phyloP scores from a whole-genome alignment of 2,888 invertebrate genomes.

The Ellobium chinense region DNA sequence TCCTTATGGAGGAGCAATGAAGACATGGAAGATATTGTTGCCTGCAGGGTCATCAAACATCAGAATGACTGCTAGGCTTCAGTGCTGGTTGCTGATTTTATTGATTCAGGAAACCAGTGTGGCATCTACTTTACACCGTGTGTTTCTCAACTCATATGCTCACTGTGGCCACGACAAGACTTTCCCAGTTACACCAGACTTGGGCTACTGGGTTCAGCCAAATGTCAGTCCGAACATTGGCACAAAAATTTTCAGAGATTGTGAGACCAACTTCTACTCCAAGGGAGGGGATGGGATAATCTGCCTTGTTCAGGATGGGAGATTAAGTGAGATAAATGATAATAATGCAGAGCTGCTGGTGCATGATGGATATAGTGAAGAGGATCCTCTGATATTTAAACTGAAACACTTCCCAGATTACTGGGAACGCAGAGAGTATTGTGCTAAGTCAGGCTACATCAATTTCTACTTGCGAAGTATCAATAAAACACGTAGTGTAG shows the following conservation, averaged over 20 bases:
- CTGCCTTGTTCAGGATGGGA: constrained; percentile 23
- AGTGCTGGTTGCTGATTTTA: not conserved
- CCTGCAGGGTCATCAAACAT: no score
- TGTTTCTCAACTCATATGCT: constrained; percentile 29
- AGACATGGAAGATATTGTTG: no score
- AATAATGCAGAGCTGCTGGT: constrained; percentile 25
- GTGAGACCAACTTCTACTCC: constrained; percentile 35
- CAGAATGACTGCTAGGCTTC: not conserved
- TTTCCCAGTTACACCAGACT: not conserved
- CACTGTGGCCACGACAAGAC: constrained; percentile 13
- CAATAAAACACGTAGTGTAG: not conserved
- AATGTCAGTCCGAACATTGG: constrained; percentile 16
- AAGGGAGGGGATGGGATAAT: not conserved
- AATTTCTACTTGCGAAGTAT: constrained; percentile 16
- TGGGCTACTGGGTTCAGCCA: not conserved
- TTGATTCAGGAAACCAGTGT: not conserved
- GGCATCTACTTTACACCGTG: not conserved
- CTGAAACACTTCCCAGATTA: not conserved
- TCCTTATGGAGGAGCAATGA: no score
- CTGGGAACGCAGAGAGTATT: constrained; percentile 23
- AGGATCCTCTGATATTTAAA: not conserved
- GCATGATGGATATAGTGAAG: constrained; percentile 22
- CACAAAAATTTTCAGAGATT: constrained; percentile 15
- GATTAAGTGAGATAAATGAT: constrained; percentile 8
- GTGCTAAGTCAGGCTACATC: constrained; percentile 13